These are phyloP conservation scores for Cordylochernes scorpioides DNA, from an alignment of 2,888 invertebrate genomes.

Conservation along the genomic window DNA sequence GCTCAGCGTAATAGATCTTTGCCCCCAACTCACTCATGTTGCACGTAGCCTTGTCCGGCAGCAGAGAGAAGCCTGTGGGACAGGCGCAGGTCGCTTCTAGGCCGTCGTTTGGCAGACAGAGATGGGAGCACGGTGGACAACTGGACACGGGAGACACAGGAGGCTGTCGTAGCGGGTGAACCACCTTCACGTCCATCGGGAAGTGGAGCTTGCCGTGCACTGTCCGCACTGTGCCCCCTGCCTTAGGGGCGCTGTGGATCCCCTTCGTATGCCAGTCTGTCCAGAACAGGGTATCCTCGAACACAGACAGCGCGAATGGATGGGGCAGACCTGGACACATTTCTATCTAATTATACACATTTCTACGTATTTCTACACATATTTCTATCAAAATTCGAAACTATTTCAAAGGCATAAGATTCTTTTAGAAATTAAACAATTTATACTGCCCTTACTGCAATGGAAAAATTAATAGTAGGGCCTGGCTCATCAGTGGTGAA, in stretches of 20 bases:
- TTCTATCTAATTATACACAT: too few relatives aligned
- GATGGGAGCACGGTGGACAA: slow-evolving; percentile 46
- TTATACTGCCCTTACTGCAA: too few relatives aligned
- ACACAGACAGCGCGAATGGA: slow-evolving; percentile 64
- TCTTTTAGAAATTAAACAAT: too few relatives aligned
- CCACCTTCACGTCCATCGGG: slow-evolving; percentile 60
- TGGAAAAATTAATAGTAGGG: too few relatives aligned
- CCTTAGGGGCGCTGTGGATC: slow-evolving; percentile 45
- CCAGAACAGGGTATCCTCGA: slow-evolving; percentile 76
- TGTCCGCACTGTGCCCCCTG: slow-evolving; percentile 21
- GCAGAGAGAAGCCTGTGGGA: slow-evolving; percentile 16
- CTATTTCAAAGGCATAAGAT: too few relatives aligned
- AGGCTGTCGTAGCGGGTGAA: slow-evolving; percentile 23
- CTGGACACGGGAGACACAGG: too few relatives aligned
- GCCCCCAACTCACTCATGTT: too few relatives aligned
- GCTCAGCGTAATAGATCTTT: too few relatives aligned
- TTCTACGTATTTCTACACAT: too few relatives aligned
- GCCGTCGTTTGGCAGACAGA: slow-evolving; percentile 42
- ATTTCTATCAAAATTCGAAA: too few relatives aligned
- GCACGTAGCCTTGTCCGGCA: slow-evolving; percentile 13
- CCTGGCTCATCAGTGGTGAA: too few relatives aligned
- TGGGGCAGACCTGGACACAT: slow-evolving; percentile 58
- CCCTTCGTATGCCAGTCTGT: slow-evolving; percentile 80
- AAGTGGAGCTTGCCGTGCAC: slow-evolving; percentile 53
- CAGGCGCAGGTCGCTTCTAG: slow-evolving; percentile 24